These are phyloP conservation scores for Rafetus swinhoei DNA, from an alignment of 2,113 vertebrate species.

Conservation along the genomic window DNA sequence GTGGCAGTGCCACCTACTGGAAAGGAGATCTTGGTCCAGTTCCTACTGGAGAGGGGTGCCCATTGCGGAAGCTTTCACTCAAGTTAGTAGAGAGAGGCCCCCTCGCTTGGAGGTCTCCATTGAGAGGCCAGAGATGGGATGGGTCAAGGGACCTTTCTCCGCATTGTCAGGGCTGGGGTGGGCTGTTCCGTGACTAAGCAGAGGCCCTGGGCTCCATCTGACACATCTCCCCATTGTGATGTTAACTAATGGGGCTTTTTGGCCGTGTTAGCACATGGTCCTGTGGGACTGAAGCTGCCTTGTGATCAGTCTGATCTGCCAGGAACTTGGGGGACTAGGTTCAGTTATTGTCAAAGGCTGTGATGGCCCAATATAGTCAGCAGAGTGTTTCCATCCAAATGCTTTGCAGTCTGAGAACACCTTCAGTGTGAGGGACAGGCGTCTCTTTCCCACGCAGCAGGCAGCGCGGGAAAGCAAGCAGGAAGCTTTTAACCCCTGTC, in stretches of 20 bases:
- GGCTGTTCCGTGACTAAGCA: not conserved
- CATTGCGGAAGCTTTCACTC: accelerated
- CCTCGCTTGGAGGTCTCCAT: accelerated
- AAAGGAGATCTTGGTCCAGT: not conserved
- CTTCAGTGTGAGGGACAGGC: slow-evolving; percentile 47
- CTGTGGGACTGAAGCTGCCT: slow-evolving; percentile 46
- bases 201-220: not conserved
- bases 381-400: slow-evolving; percentile 46
- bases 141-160: not conserved
- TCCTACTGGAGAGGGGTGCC: accelerated
- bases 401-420: slow-evolving; percentile 47
- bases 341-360: slow-evolving; percentile 54
- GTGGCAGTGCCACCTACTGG: not conserved
- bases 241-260: slow-evolving; percentile 32
- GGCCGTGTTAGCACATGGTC: not conserved
- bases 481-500: slow-evolving; percentile 75
- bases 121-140: not conserved
- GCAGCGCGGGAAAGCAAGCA: slow-evolving; percentile 46
- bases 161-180: not conserved
- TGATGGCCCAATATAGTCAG: slow-evolving; percentile 25
- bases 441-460: slow-evolving; percentile 51
- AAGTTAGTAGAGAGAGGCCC: accelerated
- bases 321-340: slow-evolving; percentile 53
- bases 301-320: slow-evolving; percentile 48
- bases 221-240: slow-evolving; percentile 9